Conservation (phyloP, 2,113 vertebrate species). For the Notiomystis cincta region DNA sequence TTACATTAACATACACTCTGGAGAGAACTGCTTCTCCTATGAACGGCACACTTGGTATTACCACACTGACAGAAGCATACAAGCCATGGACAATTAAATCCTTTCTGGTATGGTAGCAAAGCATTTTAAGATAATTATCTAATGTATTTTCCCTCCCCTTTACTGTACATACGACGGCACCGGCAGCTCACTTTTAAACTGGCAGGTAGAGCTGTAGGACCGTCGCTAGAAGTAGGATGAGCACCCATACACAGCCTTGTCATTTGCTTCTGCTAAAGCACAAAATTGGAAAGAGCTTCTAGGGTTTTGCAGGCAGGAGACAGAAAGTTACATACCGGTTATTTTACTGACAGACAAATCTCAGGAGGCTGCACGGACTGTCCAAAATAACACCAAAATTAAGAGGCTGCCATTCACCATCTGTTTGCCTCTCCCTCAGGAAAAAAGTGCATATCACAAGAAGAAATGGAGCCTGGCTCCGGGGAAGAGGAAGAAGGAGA, state of each 20-base stretch:
- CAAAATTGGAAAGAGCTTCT: not conserved
- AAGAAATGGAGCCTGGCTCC: constrained; percentile 53
- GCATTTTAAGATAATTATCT: not conserved
- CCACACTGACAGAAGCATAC: not conserved
- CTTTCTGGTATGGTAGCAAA: not conserved
- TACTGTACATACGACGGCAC: not conserved
- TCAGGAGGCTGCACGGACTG: not conserved
- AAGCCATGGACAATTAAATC: not conserved
- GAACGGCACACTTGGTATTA: not conserved
- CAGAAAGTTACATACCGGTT: not conserved
- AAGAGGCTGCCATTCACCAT: constrained; percentile 50
- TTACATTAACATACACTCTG: not conserved
- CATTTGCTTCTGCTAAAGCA: not conserved
- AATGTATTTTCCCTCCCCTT: not conserved
- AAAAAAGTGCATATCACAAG: not conserved
- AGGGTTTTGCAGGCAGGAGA: not conserved
- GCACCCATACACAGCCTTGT: not conserved
- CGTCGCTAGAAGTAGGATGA: not conserved
- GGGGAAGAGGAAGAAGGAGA: not conserved
- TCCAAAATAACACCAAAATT: constrained; percentile 13
- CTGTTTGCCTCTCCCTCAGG: not conserved
- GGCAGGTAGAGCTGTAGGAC: not conserved
- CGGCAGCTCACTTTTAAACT: not conserved
- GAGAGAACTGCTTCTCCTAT: not conserved
- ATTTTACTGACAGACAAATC: not conserved